Percentiles rank a stretch among this genome's conserved stretches.
These are phyloP conservation scores for Glaucopsyche alexis DNA, from an alignment of 2,888 invertebrate species.

Conservation along the genomic window DNA sequence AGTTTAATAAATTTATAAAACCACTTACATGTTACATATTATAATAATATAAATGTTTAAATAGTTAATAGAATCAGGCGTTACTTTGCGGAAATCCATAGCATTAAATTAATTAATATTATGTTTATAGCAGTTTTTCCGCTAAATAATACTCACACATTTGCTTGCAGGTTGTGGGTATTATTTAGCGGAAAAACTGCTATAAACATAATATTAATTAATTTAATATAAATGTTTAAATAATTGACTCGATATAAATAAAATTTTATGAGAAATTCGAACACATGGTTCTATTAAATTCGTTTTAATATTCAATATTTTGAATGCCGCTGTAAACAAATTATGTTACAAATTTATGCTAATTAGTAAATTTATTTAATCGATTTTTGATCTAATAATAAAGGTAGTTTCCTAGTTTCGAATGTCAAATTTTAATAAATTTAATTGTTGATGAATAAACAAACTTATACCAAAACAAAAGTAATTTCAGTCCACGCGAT, in stretches of 20 bases:
- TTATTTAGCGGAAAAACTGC: no score
- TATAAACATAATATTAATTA: no score
- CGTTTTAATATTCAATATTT: slow-evolving; percentile 2
- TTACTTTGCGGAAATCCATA: no score
- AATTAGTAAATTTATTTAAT: background rate
- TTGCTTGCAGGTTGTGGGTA: no score
- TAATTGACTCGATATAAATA: background rate
- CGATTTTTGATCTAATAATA: background rate
- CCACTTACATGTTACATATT: background rate
- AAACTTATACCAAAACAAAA: no score
- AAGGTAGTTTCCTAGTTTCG: background rate
- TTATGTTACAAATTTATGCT: background rate
- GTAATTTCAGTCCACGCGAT: no score
- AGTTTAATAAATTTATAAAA: background rate
- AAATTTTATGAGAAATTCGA: background rate
- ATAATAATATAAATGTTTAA: background rate
- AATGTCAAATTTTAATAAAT: no score
- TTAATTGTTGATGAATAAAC: no score
- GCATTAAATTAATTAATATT: no score
- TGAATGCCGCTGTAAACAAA: background rate
- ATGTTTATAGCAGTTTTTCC: no score
- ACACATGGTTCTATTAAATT: background rate
- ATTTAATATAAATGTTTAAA: background rate
- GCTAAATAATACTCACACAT: no score
- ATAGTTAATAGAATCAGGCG: no score